A percentile compares a stretch with the other conserved stretches of the same genome.
These are phyloP conservation scores for Gymnosoma rotundatum DNA, from an alignment of 2,888 invertebrate species.

Conservation along the genomic window DNA sequence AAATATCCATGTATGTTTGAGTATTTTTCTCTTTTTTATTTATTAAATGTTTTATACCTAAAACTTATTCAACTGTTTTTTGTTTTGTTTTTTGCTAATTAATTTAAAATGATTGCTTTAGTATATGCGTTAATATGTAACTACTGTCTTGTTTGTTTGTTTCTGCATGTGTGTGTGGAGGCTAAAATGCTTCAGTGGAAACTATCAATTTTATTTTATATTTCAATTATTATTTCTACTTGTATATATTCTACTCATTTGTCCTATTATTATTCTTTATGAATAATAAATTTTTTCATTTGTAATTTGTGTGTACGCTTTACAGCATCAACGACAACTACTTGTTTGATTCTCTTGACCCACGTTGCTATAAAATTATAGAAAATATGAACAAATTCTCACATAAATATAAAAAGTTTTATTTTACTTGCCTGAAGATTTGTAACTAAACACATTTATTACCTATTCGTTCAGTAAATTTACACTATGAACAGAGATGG, in stretches of 20 bases:
- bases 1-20: constrained; percentile 33
- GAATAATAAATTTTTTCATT: constrained; percentile 51
- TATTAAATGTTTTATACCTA: constrained; percentile 48
- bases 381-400: constrained; percentile 30
- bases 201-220: constrained; percentile 73
- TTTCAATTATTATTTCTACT: constrained; percentile 64
- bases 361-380: constrained; percentile 51
- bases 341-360: constrained; percentile 69
- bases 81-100: constrained; percentile 51
- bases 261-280: constrained; percentile 44
- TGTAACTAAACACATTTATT: constrained; percentile 62
- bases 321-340: constrained; percentile 47
- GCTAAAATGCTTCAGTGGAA: constrained; percentile 56
- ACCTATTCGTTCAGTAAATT: constrained; percentile 26
- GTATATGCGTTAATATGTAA: constrained; percentile 17
- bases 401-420: constrained; percentile 32
- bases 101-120: constrained; percentile 53
- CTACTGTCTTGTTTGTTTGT: neutral
- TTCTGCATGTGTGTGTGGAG: neutral
- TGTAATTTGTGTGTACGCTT: constrained; percentile 31
- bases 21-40: constrained; percentile 46
- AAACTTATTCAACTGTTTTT: constrained; percentile 50
- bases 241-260: constrained; percentile 52
- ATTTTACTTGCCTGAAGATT: constrained; percentile 55
- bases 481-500: neutral